A percentile compares a stretch with the other conserved stretches of the same genome.
Evolutionary conservation across 2,888 invertebrate genomes (phyloP).

Genomic region (Siphlonurus alternatus): DNA sequence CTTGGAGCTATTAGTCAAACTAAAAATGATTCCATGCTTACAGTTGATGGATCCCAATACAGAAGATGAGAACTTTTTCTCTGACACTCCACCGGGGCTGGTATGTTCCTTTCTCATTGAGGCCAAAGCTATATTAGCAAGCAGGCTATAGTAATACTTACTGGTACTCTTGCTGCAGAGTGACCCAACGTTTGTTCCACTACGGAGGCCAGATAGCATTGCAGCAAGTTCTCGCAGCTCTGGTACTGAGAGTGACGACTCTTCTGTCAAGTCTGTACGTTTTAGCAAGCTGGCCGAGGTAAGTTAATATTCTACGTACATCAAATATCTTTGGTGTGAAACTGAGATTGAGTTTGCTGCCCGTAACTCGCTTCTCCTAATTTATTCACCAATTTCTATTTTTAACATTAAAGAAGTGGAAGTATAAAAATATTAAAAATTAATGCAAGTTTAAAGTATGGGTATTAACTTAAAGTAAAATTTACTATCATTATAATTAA

Average conservation of each 20-base stretch:
- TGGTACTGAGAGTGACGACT: constrained; percentile 71
- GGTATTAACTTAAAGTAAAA: too few species aligned
- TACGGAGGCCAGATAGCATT: constrained; percentile 54
- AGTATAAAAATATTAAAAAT: too few species aligned
- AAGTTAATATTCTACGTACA: constrained; percentile 5
- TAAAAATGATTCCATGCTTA: too few species aligned
- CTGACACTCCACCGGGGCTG: constrained; percentile 46
- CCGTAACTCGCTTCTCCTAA: background rate
- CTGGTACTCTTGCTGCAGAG: constrained; percentile 58
- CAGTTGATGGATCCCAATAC: constrained; percentile 56
- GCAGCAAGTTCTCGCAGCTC: constrained; percentile 39
- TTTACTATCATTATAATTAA: too few species aligned
- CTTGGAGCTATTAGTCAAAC: too few species aligned
- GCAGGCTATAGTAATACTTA: constrained; percentile 11
- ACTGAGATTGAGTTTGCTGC: background rate
- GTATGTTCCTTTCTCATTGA: constrained; percentile 23
- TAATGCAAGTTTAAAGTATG: too few species aligned
- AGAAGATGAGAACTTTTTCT: constrained; percentile 64
- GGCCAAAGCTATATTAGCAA: background rate
- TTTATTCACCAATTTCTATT: background rate
- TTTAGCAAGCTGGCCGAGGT: constrained; percentile 66
- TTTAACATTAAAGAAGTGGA: background rate
- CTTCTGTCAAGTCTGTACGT: constrained; percentile 67
- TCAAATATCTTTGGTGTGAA: too few species aligned
- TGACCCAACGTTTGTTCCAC: constrained; percentile 82